Evolutionary conservation across 2,797 vertebrate genomes (phyloP).

Genomic region (Chrosomus eos): DNA sequence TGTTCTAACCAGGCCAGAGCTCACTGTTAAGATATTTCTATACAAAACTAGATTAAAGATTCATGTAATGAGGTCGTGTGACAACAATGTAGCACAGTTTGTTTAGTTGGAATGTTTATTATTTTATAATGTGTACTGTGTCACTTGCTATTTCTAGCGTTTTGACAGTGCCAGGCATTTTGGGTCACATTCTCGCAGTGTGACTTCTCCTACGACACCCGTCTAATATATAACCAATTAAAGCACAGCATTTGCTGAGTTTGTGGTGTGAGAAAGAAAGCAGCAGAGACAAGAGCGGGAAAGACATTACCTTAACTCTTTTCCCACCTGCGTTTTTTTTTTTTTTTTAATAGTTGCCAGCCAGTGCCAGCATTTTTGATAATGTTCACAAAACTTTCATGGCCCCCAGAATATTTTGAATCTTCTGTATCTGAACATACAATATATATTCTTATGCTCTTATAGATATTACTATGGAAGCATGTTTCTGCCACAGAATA

Average conservation of each 20-base stretch:
- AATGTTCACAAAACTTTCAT: background rate
- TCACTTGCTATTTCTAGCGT: background rate
- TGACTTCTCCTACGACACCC: background rate
- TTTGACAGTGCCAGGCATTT: background rate
- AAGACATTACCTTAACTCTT: background rate
- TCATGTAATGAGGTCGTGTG: background rate
- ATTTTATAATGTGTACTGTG: constrained; percentile 21
- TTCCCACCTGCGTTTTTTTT: background rate
- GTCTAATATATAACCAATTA: constrained; percentile 29
- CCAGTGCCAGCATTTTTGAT: background rate
- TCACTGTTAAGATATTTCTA: constrained; percentile 5
- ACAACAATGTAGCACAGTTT: background rate
- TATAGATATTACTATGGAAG: too few species aligned
- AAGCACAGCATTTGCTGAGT: constrained; percentile 20
- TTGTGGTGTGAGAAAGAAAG: background rate
- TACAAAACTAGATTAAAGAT: background rate
- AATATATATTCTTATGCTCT: too few species aligned
- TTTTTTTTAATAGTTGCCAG: background rate
- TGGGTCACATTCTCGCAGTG: constrained; percentile 1
- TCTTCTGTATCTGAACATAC: background rate
- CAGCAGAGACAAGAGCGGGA: background rate
- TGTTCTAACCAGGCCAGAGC: background rate
- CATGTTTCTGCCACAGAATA: too few species aligned
- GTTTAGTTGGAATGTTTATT: constrained; percentile 14
- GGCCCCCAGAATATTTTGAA: background rate